phyloP scores from a whole-genome alignment of 92 coral and sea anemone species.

The Actinernus sp. region DNA sequence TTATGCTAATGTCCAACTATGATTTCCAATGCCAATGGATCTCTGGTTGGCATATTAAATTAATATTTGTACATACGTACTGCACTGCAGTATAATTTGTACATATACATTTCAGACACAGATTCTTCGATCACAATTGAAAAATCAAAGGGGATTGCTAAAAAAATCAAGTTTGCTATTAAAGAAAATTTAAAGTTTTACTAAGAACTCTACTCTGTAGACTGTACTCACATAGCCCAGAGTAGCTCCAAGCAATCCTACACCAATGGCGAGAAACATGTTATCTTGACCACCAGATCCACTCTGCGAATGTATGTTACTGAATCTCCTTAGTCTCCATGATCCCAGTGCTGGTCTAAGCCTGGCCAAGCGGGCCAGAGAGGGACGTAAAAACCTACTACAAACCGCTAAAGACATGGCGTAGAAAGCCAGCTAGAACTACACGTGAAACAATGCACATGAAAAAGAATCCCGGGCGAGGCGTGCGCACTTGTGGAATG shows the following conservation, averaged over 20 bases:
- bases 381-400: constrained; percentile 76
- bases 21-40: neutral
- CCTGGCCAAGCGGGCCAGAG: constrained; percentile 74
- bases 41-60: neutral
- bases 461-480: neutral
- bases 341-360: constrained; percentile 51
- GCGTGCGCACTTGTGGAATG: constrained; percentile 15
- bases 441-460: no score
- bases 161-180: no score
- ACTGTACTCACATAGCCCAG: constrained; percentile 76
- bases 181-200: no score
- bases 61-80: constrained; percentile 4
- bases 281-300: constrained; percentile 48
- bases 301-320: constrained; percentile 62
- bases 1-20: no score
- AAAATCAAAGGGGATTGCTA: no score
- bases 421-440: neutral
- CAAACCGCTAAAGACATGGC: constrained; percentile 69
- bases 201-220: no score
- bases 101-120: no score
- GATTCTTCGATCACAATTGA: no score
- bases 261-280: constrained; percentile 52
- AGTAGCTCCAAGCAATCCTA: constrained; percentile 78
- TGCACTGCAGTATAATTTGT: no score
- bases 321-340: constrained; percentile 35